phyloP scores from a whole-genome alignment of 2,888 invertebrate genomes.

The Dryomyza anilis region DNA sequence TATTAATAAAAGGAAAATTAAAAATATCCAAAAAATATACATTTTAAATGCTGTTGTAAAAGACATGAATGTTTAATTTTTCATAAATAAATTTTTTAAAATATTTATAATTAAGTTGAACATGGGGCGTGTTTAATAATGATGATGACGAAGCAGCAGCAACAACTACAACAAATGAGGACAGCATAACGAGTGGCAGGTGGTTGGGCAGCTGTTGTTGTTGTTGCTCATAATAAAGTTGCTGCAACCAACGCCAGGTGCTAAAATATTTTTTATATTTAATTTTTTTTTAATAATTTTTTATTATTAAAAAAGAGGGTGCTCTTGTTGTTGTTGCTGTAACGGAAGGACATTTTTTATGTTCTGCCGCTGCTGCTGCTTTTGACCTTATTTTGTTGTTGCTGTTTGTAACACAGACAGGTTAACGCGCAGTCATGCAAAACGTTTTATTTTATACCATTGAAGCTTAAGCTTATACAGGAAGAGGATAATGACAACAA shows the following conservation, averaged over 20 bases:
- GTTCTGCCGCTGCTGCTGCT: not conserved
- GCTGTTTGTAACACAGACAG: not conserved
- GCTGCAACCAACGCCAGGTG: slow-evolving; percentile 9
- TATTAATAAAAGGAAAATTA: not conserved
- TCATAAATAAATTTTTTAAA: not conserved
- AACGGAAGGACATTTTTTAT: slow-evolving; percentile 28
- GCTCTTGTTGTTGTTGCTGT: not conserved
- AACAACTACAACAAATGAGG: not conserved
- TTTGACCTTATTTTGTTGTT: not conserved
- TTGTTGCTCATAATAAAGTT: not conserved
- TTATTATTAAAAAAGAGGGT: not conserved
- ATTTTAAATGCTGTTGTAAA: not conserved
- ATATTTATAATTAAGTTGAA: not conserved
- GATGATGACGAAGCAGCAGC: not conserved
- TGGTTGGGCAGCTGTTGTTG: slow-evolving; percentile 7
- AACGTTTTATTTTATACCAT: too few species aligned
- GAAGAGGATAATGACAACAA: slow-evolving; percentile 6
- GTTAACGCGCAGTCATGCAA: slow-evolving; percentile 2
- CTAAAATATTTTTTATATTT: not conserved
- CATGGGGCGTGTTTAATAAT: too few species aligned
- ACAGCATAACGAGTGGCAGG: slow-evolving; percentile 3
- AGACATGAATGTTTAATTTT: not conserved
- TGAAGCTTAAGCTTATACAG: too few species aligned
- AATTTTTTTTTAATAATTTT: not conserved
- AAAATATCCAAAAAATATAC: too few species aligned